These are phyloP conservation scores for Odontocolon sp. DNA, from an alignment of 2,888 invertebrate species.

Conservation along the genomic window DNA sequence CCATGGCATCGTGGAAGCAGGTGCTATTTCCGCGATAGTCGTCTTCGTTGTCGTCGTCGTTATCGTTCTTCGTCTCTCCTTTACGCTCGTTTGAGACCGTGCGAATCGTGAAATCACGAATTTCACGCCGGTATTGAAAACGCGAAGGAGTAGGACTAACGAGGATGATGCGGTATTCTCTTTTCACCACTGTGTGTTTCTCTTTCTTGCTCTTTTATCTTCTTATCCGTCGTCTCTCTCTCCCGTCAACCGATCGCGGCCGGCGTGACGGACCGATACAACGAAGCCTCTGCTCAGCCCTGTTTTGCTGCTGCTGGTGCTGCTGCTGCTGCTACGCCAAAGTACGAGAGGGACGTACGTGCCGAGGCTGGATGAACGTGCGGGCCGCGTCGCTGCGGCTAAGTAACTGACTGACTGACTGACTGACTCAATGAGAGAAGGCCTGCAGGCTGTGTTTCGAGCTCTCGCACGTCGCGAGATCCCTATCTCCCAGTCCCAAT, in stretches of 20 bases:
- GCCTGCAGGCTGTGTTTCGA: conserved; percentile 63
- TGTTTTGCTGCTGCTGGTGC: neutral
- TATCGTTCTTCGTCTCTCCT: conserved; percentile 2
- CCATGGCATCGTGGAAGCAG: conserved; percentile 72
- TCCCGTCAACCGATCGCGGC: conserved; percentile 32
- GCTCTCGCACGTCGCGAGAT: conserved; percentile 72
- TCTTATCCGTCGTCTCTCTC: neutral
- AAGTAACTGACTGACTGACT: conserved; percentile 78
- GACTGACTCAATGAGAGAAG: conserved; percentile 78
- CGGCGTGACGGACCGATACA: conserved; percentile 42
- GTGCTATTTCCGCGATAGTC: conserved; percentile 48
- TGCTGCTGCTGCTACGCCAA: conserved; percentile 11
- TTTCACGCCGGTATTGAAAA: conserved; percentile 64
- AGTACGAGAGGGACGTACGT: conserved; percentile 6
- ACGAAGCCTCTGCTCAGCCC: conserved; percentile 25
- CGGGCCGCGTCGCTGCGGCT: conserved; percentile 74
- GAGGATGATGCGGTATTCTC: neutral
- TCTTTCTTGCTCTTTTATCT: neutral
- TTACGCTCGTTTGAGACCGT: conserved; percentile 23
- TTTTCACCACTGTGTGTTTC: neutral
- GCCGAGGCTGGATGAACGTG: conserved; percentile 56
- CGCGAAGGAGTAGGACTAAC: neutral
- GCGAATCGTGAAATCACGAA: conserved; percentile 68
- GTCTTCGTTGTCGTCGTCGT: conserved; percentile 12
- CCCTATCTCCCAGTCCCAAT: conserved; percentile 73